Conservation (phyloP, 2,888 invertebrate species). For the Plebejus anna region DNA sequence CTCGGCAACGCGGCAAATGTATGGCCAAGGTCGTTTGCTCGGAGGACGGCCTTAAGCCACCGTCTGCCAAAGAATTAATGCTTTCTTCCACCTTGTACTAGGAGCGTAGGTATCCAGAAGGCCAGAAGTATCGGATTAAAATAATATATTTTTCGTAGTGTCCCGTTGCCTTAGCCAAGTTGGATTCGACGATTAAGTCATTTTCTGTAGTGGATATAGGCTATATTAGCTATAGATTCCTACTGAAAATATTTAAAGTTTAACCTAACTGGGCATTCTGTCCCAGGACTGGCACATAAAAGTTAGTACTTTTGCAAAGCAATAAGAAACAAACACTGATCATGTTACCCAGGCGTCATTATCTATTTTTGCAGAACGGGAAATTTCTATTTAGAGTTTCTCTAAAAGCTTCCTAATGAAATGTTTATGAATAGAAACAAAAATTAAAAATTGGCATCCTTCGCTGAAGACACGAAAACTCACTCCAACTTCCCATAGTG, state of each 20-base stretch:
- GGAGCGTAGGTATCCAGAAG: no score
- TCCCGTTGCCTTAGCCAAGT: background rate
- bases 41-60: no score
- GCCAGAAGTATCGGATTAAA: no score
- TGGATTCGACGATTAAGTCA: background rate
- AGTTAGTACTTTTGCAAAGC: background rate
- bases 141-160: no score
- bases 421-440: background rate
- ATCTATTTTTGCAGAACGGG: background rate
- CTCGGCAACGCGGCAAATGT: no score
- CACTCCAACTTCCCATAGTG: constrained; percentile 30
- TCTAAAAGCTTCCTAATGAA: background rate
- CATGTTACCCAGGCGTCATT: background rate
- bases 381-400: background rate
- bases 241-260: no score
- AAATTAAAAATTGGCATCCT: background rate
- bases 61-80: no score
- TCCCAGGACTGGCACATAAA: background rate
- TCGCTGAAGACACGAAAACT: constrained; percentile 33
- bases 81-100: no score
- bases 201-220: background rate
- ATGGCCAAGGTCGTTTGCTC: no score
- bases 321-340: no score
- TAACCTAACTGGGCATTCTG: no score
- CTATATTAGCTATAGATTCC: no score